Conservation (phyloP, 2,888 invertebrate species). For the Heliconius erato region DNA sequence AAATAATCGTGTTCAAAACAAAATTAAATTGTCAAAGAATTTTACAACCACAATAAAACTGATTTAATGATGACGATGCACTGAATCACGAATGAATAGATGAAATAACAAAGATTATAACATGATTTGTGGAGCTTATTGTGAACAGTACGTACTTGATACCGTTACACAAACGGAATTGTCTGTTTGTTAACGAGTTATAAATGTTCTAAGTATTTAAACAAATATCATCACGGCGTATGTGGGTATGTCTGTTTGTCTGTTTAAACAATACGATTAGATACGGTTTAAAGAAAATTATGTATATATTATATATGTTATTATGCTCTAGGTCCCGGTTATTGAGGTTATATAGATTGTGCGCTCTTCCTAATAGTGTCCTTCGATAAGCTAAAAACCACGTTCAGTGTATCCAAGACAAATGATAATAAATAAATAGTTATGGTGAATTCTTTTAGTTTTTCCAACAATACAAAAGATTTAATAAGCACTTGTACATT, state of each 20-base stretch:
- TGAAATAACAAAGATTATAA: constrained; percentile 46
- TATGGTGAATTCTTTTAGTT: neutral
- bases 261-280: neutral
- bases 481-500: neutral
- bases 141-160: constrained; percentile 28
- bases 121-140: constrained; percentile 39
- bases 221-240: neutral
- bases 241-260: neutral
- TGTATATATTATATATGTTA: neutral
- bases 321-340: neutral
- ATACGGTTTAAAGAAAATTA: neutral
- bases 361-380: no score
- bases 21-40: constrained; percentile 34
- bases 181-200: constrained; percentile 14
- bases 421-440: neutral
- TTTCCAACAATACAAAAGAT: neutral
- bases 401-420: neutral
- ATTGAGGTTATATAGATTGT: neutral
- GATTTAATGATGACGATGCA: constrained; percentile 48
- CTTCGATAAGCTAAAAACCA: neutral
- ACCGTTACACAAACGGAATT: constrained; percentile 37
- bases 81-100: constrained; percentile 41
- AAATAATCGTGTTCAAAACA: constrained; percentile 28
- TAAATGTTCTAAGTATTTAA: neutral
- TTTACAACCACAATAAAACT: constrained; percentile 39